A percentile compares a stretch with the other conserved stretches of the same genome.
Evolutionary conservation across 2,797 vertebrate genomes (phyloP).

Genomic region (Centroberyx gerrardi): DNA sequence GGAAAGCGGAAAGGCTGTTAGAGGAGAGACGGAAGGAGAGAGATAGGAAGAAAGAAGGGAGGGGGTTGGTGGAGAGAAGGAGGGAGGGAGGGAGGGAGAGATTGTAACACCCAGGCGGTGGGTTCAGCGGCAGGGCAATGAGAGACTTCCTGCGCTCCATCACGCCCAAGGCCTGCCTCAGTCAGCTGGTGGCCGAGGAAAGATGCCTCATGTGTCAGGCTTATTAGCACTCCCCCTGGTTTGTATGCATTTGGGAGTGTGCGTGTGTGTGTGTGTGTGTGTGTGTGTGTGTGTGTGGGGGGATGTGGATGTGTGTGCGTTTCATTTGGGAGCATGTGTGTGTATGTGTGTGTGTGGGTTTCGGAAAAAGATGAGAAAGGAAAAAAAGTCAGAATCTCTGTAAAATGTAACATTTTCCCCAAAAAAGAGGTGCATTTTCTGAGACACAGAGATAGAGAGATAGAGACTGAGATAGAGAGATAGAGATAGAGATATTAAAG

Average conservation of each 20-base stretch:
- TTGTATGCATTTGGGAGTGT: constrained; percentile 79
- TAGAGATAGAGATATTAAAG: background rate
- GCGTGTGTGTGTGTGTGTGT: constrained; percentile 40
- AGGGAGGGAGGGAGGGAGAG: constrained; percentile 58
- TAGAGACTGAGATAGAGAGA: background rate
- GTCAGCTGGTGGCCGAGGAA: constrained; percentile 88
- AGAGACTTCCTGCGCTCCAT: constrained; percentile 90
- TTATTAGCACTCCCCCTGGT: constrained; percentile 87
- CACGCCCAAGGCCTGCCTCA: constrained; percentile 89
- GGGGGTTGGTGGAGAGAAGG: constrained; percentile 59
- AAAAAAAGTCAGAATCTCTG: constrained; percentile 3
- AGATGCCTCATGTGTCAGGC: constrained; percentile 88
- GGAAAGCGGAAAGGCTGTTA: constrained; percentile 63
- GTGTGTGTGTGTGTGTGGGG: constrained; percentile 38
- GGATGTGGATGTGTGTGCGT: background rate
- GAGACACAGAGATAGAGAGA: background rate
- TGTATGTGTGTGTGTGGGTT: constrained; percentile 33
- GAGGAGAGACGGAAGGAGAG: constrained; percentile 60
- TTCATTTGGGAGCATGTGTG: background rate
- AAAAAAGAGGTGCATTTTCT: constrained; percentile 9
- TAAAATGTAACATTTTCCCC: background rate
- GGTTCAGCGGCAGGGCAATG: constrained; percentile 89
- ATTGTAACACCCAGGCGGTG: constrained; percentile 84
- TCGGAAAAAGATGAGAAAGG: constrained; percentile 7
- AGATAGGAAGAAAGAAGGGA: constrained; percentile 55